Conservation (phyloP, 2,113 vertebrate species). For the Nothobranchius kuhntae region DNA sequence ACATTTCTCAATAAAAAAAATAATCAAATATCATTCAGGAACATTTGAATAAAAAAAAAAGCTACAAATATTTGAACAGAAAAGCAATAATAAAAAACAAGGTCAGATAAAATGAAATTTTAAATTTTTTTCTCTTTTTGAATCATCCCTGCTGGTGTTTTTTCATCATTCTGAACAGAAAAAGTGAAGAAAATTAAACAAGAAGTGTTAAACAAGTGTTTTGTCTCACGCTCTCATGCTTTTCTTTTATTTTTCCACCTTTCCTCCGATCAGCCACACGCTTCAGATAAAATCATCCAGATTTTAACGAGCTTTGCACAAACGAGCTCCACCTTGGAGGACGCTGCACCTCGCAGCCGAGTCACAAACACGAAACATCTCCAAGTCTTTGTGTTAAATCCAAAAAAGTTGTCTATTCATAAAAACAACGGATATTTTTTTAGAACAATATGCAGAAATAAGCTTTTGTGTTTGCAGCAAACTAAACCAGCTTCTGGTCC, state of each 20-base stretch:
- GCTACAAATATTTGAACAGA: too few species aligned
- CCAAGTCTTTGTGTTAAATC: background rate
- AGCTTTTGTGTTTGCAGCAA: background rate
- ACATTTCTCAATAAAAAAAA: too few species aligned
- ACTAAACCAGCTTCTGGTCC: slow-evolving; percentile 34
- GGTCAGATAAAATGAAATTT: too few species aligned
- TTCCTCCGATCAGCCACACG: background rate
- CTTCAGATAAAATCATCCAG: background rate
- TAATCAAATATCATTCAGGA: too few species aligned
- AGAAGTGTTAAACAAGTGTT: background rate
- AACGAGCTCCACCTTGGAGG: background rate
- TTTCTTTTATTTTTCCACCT: background rate
- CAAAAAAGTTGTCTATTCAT: background rate
- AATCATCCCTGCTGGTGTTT: background rate
- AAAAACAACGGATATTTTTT: background rate
- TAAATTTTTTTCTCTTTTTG: too few species aligned
- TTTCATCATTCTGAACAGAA: background rate
- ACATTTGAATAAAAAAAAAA: too few species aligned
- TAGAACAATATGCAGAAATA: background rate
- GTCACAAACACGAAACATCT: too few species aligned
- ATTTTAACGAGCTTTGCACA: background rate
- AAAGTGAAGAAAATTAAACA: background rate
- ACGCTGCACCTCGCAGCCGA: too few species aligned
- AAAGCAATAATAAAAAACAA: too few species aligned
- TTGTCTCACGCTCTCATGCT: background rate